Evolutionary conservation across 2,888 invertebrate species (phyloP).

Genomic region (Ornithoptera priamus): DNA sequence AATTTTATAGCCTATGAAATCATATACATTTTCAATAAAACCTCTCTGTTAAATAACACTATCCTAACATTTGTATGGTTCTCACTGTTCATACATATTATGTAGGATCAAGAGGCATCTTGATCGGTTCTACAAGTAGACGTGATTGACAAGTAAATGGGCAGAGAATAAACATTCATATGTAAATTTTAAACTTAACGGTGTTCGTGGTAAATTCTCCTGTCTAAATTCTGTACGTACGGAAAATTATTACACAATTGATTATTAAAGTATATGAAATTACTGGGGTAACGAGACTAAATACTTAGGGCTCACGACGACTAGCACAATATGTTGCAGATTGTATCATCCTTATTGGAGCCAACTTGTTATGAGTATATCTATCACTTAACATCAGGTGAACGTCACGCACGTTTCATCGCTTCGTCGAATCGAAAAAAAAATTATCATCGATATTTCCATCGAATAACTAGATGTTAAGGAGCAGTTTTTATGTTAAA

Average conservation of each 20-base stretch:
- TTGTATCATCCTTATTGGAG: no score
- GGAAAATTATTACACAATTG: constrained; percentile 1
- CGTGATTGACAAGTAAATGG: constrained; percentile 13
- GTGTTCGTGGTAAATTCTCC: constrained; percentile 10
- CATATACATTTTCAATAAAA: not conserved
- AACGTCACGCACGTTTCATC: no score
- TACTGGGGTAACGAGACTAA: no score
- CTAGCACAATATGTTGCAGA: no score
- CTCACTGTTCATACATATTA: constrained; percentile 3
- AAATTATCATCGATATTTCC: constrained; percentile 1
- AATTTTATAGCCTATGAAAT: constrained; percentile 1
- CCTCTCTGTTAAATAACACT: constrained; percentile 6
- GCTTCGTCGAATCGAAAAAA: no score
- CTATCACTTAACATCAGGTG: no score
- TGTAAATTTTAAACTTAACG: constrained; percentile 25
- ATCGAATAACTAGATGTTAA: not conserved
- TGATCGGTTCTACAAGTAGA: constrained; percentile 2
- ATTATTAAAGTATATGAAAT: not conserved
- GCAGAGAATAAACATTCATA: constrained; percentile 15
- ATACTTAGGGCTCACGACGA: no score
- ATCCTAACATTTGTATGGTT: not conserved
- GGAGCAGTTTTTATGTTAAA: not conserved
- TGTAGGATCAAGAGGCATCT: constrained; percentile 3
- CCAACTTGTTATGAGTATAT: no score
- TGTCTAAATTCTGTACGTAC: constrained; percentile 11